These are phyloP conservation scores for Agapetus fuscipes DNA, from an alignment of 2,888 invertebrate genomes.

Conservation along the genomic window DNA sequence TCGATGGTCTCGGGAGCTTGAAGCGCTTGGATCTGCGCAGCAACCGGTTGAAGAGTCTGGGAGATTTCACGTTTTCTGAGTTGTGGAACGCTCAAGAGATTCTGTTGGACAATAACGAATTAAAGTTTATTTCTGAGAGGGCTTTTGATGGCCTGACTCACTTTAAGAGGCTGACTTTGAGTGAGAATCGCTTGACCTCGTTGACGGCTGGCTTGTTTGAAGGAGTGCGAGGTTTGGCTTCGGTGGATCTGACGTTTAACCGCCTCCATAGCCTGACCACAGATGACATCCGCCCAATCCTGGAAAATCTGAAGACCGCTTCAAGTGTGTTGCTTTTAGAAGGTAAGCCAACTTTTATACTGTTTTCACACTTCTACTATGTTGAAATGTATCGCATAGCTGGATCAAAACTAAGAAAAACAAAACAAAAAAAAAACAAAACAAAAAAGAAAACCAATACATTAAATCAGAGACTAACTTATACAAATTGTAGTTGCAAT, in stretches of 20 bases:
- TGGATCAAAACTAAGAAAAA: neutral
- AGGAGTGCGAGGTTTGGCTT: conserved; percentile 61
- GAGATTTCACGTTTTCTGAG: conserved; percentile 71
- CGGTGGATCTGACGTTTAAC: conserved; percentile 70
- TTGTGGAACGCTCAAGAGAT: conserved; percentile 63
- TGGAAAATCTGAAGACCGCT: conserved; percentile 65
- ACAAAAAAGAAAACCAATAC: neutral
- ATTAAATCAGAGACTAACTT: too few relatives aligned
- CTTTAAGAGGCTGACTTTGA: conserved; percentile 60
- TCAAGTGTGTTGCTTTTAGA: conserved; percentile 66
- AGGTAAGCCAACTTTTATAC: conserved; percentile 56
- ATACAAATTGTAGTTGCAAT: too few relatives aligned
- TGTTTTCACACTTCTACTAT: too few relatives aligned
- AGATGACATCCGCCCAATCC: conserved; percentile 67
- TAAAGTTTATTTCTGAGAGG: conserved; percentile 64
- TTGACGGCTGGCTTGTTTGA: conserved; percentile 63
- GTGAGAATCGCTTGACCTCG: conserved; percentile 64
- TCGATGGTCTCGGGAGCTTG: conserved; percentile 65
- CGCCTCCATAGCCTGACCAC: conserved; percentile 65
- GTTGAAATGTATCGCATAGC: too few relatives aligned
- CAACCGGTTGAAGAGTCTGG: conserved; percentile 68
- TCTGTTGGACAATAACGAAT: conserved; percentile 57
- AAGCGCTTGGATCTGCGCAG: conserved; percentile 62
- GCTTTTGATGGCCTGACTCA: conserved; percentile 69
- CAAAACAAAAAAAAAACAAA: neutral